A percentile compares a stretch with the other conserved stretches of the same genome.
phyloP scores from a whole-genome alignment of 92 coral and sea anemone genomes.

The Meandrina meandrites region DNA sequence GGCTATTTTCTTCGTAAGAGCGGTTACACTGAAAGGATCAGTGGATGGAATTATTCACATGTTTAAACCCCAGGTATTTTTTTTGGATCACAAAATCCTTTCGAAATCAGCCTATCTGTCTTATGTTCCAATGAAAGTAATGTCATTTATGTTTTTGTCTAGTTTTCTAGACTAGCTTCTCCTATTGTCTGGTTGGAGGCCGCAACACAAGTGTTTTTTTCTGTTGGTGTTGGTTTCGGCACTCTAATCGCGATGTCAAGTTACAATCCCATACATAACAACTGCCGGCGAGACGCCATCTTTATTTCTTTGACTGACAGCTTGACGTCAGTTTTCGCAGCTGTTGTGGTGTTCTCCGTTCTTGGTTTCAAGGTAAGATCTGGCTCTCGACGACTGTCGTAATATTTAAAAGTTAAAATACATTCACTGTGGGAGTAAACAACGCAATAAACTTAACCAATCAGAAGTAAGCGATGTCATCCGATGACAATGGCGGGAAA shows the following conservation, averaged over 20 bases:
- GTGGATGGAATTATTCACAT: conserved; percentile 85
- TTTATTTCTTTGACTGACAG: conserved; percentile 81
- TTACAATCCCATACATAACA: conserved; percentile 86
- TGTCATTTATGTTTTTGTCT: background rate
- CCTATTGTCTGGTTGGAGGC: conserved; percentile 95
- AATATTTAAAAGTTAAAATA: background rate
- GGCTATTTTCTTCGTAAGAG: conserved; percentile 88
- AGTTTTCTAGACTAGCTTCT: conserved; percentile 65
- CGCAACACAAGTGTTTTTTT: conserved; percentile 95
- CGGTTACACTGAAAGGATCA: conserved; percentile 89
- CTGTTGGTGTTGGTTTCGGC: conserved; percentile 92
- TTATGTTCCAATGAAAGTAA: background rate
- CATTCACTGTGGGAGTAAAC: background rate
- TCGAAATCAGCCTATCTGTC: background rate
- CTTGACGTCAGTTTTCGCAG: conserved; percentile 89
- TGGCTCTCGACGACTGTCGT: background rate
- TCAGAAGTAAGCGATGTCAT: background rate
- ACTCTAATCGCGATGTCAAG: conserved; percentile 97
- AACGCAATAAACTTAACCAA: background rate
- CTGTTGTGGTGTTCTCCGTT: conserved; percentile 89
- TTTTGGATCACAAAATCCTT: background rate
- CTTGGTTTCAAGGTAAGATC: conserved; percentile 89
- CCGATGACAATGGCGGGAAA: background rate
- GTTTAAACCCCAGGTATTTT: conserved; percentile 89
- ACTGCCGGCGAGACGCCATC: conserved; percentile 94